These are phyloP conservation scores for Ferdinandea cuprea DNA, from an alignment of 2,888 invertebrate species.

Conservation along the genomic window DNA sequence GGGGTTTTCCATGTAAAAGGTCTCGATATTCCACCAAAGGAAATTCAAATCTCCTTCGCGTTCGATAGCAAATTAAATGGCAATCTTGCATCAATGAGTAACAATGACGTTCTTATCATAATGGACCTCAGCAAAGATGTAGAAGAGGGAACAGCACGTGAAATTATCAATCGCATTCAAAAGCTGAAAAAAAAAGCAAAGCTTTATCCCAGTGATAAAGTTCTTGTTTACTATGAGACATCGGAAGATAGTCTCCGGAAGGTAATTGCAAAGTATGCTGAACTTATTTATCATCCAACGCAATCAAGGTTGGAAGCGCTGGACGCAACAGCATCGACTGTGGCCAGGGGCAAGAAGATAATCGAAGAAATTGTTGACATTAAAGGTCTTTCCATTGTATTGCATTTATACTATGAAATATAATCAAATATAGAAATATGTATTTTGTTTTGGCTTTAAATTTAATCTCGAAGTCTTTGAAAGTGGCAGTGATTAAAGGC, in stretches of 20 bases:
- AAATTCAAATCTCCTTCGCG: slow-evolving; percentile 87
- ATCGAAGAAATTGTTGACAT: slow-evolving; percentile 45
- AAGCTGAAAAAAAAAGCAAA: slow-evolving; percentile 95
- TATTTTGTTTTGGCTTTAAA: neutral
- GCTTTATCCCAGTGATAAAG: slow-evolving; percentile 87
- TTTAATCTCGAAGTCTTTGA: neutral
- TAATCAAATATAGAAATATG: neutral
- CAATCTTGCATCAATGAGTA: slow-evolving; percentile 93
- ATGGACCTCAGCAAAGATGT: slow-evolving; percentile 92
- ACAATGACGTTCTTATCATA: slow-evolving; percentile 92
- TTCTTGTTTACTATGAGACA: slow-evolving; percentile 49
- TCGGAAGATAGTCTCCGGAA: slow-evolving; percentile 20
- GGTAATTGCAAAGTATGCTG: slow-evolving; percentile 44
- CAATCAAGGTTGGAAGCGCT: slow-evolving; percentile 31
- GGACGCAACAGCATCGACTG: neutral
- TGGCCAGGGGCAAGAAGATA: slow-evolving; percentile 23
- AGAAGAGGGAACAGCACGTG: slow-evolving; percentile 94
- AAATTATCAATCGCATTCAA: slow-evolving; percentile 96
- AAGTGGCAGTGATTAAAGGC: neutral
- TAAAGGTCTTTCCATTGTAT: slow-evolving; percentile 28
- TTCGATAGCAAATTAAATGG: slow-evolving; percentile 80
- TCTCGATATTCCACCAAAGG: slow-evolving; percentile 88
- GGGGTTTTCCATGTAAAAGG: slow-evolving; percentile 89
- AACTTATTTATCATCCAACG: slow-evolving; percentile 54
- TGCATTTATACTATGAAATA: slow-evolving; percentile 47